Percentiles rank a stretch among this genome's conserved stretches.
Conservation (phyloP, 2,113 vertebrate species). For the Marmota flaviventris region DNA sequence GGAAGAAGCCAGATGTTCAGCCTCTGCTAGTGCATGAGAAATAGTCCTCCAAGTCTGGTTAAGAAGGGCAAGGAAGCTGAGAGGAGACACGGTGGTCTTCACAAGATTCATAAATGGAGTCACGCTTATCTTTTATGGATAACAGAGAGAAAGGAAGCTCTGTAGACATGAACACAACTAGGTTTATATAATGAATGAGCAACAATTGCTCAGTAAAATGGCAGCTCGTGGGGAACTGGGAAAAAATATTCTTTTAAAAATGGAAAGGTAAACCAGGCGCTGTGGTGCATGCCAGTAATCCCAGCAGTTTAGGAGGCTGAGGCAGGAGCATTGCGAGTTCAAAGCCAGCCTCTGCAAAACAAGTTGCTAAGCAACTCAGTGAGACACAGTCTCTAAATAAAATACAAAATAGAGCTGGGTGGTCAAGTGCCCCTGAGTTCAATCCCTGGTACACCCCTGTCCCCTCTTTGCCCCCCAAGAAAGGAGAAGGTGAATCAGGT, state of each 20-base stretch:
- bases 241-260: background rate
- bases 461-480: too few relatives aligned
- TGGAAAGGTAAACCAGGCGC: background rate
- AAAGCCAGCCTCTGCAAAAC: too few relatives aligned
- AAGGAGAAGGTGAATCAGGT: background rate
- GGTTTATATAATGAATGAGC: background rate
- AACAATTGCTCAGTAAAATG: background rate
- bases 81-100: background rate
- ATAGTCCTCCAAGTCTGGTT: background rate
- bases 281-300: too few relatives aligned
- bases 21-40: background rate
- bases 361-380: too few relatives aligned
- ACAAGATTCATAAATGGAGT: slow-evolving; percentile 31
- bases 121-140: background rate
- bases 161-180: background rate
- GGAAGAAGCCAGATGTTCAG: background rate
- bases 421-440: too few relatives aligned
- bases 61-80: background rate
- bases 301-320: too few relatives aligned
- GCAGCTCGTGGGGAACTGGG: background rate
- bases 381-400: too few relatives aligned
- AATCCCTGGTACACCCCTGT: too few relatives aligned
- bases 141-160: background rate
- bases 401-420: too few relatives aligned
- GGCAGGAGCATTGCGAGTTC: too few relatives aligned